Evolutionary conservation across 2,888 invertebrate species (phyloP).

Genomic region (Drosophila helvetica): DNA sequence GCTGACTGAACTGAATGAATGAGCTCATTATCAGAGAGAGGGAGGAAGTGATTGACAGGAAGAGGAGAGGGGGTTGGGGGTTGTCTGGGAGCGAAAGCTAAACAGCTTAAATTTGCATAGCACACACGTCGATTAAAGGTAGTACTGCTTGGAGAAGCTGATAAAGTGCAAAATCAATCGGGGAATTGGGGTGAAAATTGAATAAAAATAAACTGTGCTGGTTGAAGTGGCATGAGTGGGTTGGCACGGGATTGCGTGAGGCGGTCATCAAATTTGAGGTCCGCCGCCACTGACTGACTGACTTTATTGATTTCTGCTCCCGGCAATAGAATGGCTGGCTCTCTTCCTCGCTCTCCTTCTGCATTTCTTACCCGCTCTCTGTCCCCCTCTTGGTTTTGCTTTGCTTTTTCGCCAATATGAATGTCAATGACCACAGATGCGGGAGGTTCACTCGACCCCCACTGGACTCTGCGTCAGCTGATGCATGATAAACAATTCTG

Average conservation of each 20-base stretch:
- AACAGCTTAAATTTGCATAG: slow-evolving; percentile 60
- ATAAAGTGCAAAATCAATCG: slow-evolving; percentile 79
- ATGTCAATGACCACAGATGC: slow-evolving; percentile 75
- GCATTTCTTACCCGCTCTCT: slow-evolving; percentile 10
- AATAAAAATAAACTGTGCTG: slow-evolving; percentile 33
- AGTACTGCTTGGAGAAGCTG: slow-evolving; percentile 59
- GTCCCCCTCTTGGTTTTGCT: slow-evolving; percentile 19
- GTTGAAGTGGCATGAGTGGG: not conserved
- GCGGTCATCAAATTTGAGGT: slow-evolving; percentile 50
- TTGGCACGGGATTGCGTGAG: slow-evolving; percentile 60
- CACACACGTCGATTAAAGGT: slow-evolving; percentile 41
- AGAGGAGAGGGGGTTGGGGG: too few relatives aligned
- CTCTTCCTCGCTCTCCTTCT: slow-evolving; percentile 13
- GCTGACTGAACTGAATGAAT: slow-evolving; percentile 10
- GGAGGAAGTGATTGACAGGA: slow-evolving; percentile 8
- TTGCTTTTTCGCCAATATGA: slow-evolving; percentile 53
- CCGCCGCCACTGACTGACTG: slow-evolving; percentile 38
- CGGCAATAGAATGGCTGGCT: slow-evolving; percentile 5
- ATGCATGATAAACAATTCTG: slow-evolving; percentile 68
- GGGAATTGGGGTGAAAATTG: slow-evolving; percentile 17
- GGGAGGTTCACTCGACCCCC: not conserved
- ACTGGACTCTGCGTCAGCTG: slow-evolving; percentile 59
- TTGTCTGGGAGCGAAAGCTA: slow-evolving; percentile 33
- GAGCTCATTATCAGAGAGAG: slow-evolving; percentile 35
- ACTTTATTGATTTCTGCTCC: slow-evolving; percentile 68